Percentiles rank a stretch among this genome's conserved stretches.
Evolutionary conservation across 2,113 vertebrate species (phyloP).

Genomic region (Caretta caretta): DNA sequence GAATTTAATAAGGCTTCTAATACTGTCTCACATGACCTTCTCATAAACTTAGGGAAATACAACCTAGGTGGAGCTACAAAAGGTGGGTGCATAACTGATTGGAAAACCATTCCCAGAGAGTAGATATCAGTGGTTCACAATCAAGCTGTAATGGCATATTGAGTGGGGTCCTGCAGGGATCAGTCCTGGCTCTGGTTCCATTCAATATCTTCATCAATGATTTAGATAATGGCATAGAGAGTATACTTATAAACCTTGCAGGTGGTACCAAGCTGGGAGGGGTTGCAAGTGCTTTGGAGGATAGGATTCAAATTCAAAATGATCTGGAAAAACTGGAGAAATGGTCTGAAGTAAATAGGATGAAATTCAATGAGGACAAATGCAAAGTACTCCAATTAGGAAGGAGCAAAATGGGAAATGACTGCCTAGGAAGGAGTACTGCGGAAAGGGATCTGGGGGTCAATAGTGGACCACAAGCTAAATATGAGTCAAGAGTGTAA

Average conservation of each 20-base stretch:
- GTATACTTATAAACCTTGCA: neutral
- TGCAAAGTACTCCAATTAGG: neutral
- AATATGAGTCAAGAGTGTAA: neutral
- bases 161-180: neutral
- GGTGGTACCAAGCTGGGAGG: neutral
- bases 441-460: neutral
- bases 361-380: neutral
- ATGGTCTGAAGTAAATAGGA: neutral
- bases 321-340: neutral
- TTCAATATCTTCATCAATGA: neutral
- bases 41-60: neutral
- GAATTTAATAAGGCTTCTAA: neutral
- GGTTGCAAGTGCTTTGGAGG: neutral
- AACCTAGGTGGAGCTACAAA: neutral
- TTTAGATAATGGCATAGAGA: neutral
- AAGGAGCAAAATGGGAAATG: neutral
- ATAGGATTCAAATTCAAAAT: neutral
- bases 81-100: neutral
- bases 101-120: neutral
- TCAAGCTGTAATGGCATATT: neutral
- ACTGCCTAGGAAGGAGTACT: neutral
- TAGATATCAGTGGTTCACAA: neutral
- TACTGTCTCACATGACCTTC: neutral
- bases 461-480: neutral
- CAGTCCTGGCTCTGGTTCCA: neutral